Base-by-base conservation (phyloP, 2,113 vertebrate species). In the Aptenodytes forsteri region DNA sequence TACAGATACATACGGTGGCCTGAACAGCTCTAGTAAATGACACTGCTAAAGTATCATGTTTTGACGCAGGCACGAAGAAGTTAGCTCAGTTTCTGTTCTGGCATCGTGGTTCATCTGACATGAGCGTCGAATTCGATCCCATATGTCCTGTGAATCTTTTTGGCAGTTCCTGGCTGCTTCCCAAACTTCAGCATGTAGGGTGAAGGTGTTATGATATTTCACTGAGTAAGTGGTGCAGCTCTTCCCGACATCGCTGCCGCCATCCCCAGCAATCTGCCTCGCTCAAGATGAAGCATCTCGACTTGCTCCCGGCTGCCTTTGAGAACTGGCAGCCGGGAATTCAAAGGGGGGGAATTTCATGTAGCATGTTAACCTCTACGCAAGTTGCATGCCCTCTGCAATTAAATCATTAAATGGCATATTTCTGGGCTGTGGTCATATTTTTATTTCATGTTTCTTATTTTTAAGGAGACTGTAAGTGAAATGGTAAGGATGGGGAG, bases 91-190 rank as follows among this genome's bases (percentile, higher is more conserved):
- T 96, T 96, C 81, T 94, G 59, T 97, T 91, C 95, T 97, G 96
- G 95, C 95, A 95, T 29, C 56, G 14, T 34, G 5, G 95, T 49
- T 97, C 96, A 95, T 94, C 91, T 96, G 95, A 84, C 94, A 96
- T 91, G 94, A 96, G 89, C 22, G 58, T 84, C 5, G 15, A 91
- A 95, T 95, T 91, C 86, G 5, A 96, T 95, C 94, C 96, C 95
- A 96, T 95, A 93, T 96, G 95, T 87, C 91, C 94, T 96, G 96
- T 95, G 96, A 97, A 97, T 96, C 82, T 94, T 84, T 94, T n/a
- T 95, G 96, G 96, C 97, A 97, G 96, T 46, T 97, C 80, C 92
- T 97, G 97, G 95, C 95, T 71, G n/a, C 40, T 11, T 76, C 95
- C 93, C 97, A 96, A 77, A 96, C 80, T 97, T 92, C 89, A 96